Percentiles rank a stretch among this genome's conserved stretches.
Conservation (phyloP, 2,797 vertebrate genomes). For the Peromyscus attwateri region DNA sequence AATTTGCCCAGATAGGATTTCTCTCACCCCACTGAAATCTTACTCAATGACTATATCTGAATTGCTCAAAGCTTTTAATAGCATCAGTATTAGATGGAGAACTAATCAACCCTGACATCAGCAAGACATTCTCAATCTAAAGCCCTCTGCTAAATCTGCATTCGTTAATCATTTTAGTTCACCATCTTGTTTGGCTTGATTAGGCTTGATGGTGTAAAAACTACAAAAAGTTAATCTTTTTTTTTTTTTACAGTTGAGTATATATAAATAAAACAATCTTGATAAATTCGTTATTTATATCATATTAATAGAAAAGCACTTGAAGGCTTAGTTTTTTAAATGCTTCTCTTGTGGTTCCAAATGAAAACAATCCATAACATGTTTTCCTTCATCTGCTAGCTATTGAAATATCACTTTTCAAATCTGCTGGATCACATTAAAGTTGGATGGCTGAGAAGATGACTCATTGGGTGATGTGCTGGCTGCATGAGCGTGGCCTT, state of each 20-base stretch:
- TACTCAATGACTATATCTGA: constrained; percentile 31
- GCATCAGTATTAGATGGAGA: constrained; percentile 48
- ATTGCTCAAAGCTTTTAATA: constrained; percentile 72
- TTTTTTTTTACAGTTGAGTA: background rate
- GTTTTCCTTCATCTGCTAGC: background rate
- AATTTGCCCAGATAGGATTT: background rate
- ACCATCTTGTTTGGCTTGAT: constrained; percentile 72
- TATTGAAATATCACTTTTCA: constrained; percentile 1
- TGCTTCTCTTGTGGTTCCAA: constrained; percentile 61
- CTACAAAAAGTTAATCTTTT: constrained; percentile 48
- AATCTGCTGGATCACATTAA: background rate
- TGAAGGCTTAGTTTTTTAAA: constrained; percentile 57
- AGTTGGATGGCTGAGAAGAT: background rate
- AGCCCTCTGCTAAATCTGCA: constrained; percentile 38
- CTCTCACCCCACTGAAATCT: background rate
- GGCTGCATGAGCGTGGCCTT: background rate
- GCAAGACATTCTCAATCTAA: constrained; percentile 57
- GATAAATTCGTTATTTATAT: constrained; percentile 70
- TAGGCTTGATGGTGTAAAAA: constrained; percentile 72
- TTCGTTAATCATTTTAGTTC: constrained; percentile 68
- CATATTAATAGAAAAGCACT: constrained; percentile 61
- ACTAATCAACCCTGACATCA: constrained; percentile 75
- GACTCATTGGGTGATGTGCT: background rate
- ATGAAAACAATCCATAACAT: constrained; percentile 47
- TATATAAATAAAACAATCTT: constrained; percentile 71